Percentiles rank a stretch among this genome's conserved stretches.
Conservation (phyloP, 2,888 invertebrate species). For the Mimas tiliae region DNA sequence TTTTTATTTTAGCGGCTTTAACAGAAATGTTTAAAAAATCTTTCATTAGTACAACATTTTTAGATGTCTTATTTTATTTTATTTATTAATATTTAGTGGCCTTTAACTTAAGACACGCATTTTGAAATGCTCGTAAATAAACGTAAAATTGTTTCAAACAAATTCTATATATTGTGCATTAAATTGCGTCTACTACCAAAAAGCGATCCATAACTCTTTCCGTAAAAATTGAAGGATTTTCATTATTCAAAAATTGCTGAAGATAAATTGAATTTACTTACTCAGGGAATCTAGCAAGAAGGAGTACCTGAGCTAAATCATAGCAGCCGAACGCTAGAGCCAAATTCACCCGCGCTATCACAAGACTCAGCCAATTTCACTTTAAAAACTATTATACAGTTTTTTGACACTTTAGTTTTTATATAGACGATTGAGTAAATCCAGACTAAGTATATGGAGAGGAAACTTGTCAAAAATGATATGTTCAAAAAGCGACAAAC, state of each 20-base stretch:
- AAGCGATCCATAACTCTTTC: too few species aligned
- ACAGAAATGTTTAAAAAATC: too few species aligned
- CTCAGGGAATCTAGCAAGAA: not conserved
- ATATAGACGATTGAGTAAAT: not conserved
- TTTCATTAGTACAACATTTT: too few species aligned
- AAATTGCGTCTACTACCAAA: too few species aligned
- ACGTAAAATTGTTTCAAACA: too few species aligned
- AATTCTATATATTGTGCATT: too few species aligned
- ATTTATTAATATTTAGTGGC: too few species aligned
- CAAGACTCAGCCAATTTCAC: slow-evolving; percentile 3
- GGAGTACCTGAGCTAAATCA: slow-evolving; percentile 9
- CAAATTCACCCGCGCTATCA: slow-evolving; percentile 3
- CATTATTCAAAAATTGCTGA: not conserved
- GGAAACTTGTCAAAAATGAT: slow-evolving; percentile 8
- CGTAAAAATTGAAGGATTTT: not conserved
- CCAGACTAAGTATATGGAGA: not conserved
- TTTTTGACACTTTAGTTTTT: slow-evolving; percentile 9
- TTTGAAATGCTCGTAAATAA: too few species aligned
- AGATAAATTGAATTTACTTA: slow-evolving; percentile 14
- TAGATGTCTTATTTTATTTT: too few species aligned
- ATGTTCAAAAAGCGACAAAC: not conserved
- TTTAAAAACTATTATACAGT: slow-evolving; percentile 4
- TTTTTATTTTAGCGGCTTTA: too few species aligned
- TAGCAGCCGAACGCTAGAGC: not conserved
- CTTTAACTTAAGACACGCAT: too few species aligned